Evolutionary conservation across 2,888 invertebrate species (phyloP).

Genomic region (Tachina grossa): DNA sequence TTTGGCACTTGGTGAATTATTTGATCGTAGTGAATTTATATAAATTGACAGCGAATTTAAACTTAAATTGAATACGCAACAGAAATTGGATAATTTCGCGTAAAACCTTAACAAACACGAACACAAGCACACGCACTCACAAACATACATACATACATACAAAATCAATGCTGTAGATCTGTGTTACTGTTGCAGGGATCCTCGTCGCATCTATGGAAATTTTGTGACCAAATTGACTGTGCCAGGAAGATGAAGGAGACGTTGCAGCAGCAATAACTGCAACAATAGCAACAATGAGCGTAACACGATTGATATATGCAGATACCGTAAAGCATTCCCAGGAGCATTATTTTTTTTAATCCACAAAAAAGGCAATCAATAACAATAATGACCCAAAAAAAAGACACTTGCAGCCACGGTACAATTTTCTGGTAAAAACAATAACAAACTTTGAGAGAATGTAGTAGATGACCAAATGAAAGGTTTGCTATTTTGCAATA

Average conservation of each 20-base stretch:
- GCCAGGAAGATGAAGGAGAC: slow-evolving; percentile 60
- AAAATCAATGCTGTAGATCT: slow-evolving; percentile 69
- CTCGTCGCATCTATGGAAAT: slow-evolving; percentile 66
- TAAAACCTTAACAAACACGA: slow-evolving; percentile 74
- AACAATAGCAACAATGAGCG: slow-evolving; percentile 57
- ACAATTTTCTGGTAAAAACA: slow-evolving; percentile 54
- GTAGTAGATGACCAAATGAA: slow-evolving; percentile 16
- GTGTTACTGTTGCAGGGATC: slow-evolving; percentile 64
- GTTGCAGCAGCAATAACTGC: slow-evolving; percentile 35
- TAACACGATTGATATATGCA: slow-evolving; percentile 80
- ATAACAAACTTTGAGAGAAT: slow-evolving; percentile 12
- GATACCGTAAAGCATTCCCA: slow-evolving; percentile 78
- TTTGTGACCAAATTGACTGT: slow-evolving; percentile 75
- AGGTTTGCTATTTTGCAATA: background rate
- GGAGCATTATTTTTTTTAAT: slow-evolving; percentile 76
- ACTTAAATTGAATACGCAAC: slow-evolving; percentile 81
- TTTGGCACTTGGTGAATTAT: slow-evolving; percentile 69
- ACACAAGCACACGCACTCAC: background rate
- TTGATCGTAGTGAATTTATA: slow-evolving; percentile 74
- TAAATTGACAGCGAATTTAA: slow-evolving; percentile 79
- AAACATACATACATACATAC: slow-evolving; percentile 13
- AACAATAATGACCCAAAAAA: slow-evolving; percentile 72
- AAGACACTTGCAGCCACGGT: slow-evolving; percentile 68
- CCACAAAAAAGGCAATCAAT: slow-evolving; percentile 72
- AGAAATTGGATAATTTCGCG: slow-evolving; percentile 83